Conservation (phyloP, 2,113 vertebrate genomes). For the Galeopterus variegatus region DNA sequence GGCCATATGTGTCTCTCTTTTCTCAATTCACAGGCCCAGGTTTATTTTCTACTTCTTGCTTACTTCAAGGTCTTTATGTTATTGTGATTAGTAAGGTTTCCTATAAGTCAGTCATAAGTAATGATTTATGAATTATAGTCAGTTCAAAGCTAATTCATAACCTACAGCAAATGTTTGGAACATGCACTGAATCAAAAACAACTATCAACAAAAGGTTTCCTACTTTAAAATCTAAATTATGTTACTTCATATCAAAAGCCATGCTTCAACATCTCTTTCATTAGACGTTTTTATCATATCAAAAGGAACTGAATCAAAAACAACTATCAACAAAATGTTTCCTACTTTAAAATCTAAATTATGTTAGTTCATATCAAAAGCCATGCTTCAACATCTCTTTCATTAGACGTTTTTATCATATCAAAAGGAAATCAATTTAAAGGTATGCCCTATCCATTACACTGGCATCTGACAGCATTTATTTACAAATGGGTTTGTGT, state of each 20-base stretch:
- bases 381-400: slow-evolving; percentile 71
- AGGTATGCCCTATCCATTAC: slow-evolving; percentile 64
- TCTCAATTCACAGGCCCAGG: background rate
- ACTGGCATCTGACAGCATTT: slow-evolving; percentile 71
- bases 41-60: slow-evolving; percentile 85
- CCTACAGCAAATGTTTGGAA: slow-evolving; percentile 75
- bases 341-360: slow-evolving; percentile 75
- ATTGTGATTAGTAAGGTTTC: slow-evolving; percentile 87
- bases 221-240: slow-evolving; percentile 75
- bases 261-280: slow-evolving; percentile 71
- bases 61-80: slow-evolving; percentile 82
- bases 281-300: slow-evolving; percentile 78
- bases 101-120: slow-evolving; percentile 86
- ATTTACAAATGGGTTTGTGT: slow-evolving; percentile 80
- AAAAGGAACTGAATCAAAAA: slow-evolving; percentile 82
- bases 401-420: slow-evolving; percentile 76
- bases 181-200: slow-evolving; percentile 80
- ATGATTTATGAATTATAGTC: slow-evolving; percentile 85
- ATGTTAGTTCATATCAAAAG: slow-evolving; percentile 79
- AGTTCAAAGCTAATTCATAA: slow-evolving; percentile 86
- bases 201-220: slow-evolving; percentile 76
- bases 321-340: slow-evolving; percentile 77
- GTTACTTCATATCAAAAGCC: slow-evolving; percentile 79
- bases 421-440: slow-evolving; percentile 80
- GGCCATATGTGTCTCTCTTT: background rate